Percentiles rank a stretch among this genome's conserved stretches.
phyloP scores from a whole-genome alignment of 2,888 invertebrate species.

The Yponomeuta plumbellus region DNA sequence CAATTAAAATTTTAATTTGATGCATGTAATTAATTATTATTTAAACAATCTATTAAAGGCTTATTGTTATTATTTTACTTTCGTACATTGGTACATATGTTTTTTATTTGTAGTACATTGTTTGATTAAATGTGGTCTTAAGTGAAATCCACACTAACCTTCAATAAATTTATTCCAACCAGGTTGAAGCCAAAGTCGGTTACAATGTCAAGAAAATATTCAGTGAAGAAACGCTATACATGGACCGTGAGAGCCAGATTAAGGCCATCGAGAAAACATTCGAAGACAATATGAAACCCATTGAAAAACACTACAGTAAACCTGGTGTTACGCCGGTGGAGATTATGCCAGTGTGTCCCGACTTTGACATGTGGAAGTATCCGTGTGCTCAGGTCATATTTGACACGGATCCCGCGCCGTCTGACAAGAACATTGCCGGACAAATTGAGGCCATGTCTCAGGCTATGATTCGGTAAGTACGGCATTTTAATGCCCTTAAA shows the following conservation, averaged over 20 bases:
- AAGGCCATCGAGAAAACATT: constrained; percentile 98
- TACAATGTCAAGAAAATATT: constrained; percentile 97
- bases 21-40: no score
- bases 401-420: constrained; percentile 97
- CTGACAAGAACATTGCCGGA: constrained; percentile 88
- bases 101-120: no score
- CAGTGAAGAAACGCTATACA: constrained; percentile 94
- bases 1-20: no score
- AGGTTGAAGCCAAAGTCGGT: constrained; percentile 98
- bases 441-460: constrained; percentile 99
- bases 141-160: no score
- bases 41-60: no score
- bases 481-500: neutral
- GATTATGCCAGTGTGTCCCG: constrained; percentile 90
- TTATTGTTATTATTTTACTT: no score
- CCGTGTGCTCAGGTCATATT: constrained; percentile 99
- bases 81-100: no score
- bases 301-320: constrained; percentile 97
- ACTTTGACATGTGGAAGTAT: constrained; percentile 98
- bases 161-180: constrained; percentile 16
- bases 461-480: constrained; percentile 93
- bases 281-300: constrained; percentile 88
- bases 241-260: constrained; percentile 98
- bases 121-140: no score
- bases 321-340: constrained; percentile 95